phyloP scores from a whole-genome alignment of 92 coral and sea anemone species.

The Parazoanthus atlanticus region DNA sequence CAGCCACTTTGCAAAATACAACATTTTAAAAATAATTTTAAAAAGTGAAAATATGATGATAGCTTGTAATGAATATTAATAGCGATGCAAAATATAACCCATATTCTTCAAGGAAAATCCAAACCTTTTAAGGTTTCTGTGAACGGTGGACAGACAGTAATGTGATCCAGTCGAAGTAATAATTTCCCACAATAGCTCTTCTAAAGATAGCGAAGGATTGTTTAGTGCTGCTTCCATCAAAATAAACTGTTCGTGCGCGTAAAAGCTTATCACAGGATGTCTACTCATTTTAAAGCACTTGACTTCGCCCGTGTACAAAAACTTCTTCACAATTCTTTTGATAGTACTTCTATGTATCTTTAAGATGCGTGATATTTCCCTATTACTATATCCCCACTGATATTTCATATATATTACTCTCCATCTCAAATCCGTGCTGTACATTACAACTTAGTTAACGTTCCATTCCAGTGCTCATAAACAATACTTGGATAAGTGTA shows the following conservation, averaged over 20 bases:
- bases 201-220: not conserved
- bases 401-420: slow-evolving; percentile 22
- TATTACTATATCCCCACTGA: slow-evolving; percentile 2
- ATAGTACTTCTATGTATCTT: not conserved
- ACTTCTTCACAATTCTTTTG: not conserved
- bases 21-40: too few relatives aligned
- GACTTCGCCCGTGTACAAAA: not conserved
- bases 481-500: too few relatives aligned
- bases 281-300: not conserved
- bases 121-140: too few relatives aligned
- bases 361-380: not conserved
- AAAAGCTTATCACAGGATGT: not conserved
- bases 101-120: too few relatives aligned
- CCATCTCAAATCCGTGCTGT: too few relatives aligned
- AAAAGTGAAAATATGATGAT: too few relatives aligned
- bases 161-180: not conserved
- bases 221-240: slow-evolving; percentile 3
- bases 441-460: too few relatives aligned
- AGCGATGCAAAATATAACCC: too few relatives aligned
- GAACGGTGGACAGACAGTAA: too few relatives aligned
- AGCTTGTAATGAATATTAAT: too few relatives aligned
- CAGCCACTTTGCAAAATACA: too few relatives aligned
- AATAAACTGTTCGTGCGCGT: not conserved
- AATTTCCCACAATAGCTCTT: slow-evolving; percentile 5
- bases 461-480: too few relatives aligned